These are phyloP conservation scores for Plagodis pulveraria DNA, from an alignment of 2,888 invertebrate genomes.

Conservation along the genomic window DNA sequence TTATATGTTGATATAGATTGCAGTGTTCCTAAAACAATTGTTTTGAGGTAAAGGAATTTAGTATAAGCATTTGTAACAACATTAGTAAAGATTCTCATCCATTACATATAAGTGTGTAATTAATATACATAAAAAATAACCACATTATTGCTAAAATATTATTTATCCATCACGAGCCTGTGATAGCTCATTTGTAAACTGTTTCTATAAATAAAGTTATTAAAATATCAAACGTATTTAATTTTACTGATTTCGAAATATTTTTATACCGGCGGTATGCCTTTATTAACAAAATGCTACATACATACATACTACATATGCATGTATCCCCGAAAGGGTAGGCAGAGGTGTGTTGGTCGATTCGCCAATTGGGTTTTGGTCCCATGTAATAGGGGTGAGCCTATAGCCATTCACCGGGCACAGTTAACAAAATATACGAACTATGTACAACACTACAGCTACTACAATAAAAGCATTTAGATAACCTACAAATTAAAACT, in stretches of 20 bases:
- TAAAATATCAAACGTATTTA: constrained; percentile 34
- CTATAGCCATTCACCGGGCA: too few relatives aligned
- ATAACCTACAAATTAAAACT: too few relatives aligned
- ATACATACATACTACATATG: too few relatives aligned
- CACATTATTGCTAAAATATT: constrained; percentile 3
- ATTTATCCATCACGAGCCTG: constrained; percentile 53
- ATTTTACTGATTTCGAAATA: not conserved
- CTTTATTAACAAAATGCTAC: too few relatives aligned
- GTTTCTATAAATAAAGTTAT: constrained; percentile 70
- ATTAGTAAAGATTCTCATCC: constrained; percentile 27
- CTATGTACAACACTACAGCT: too few relatives aligned
- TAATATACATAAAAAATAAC: constrained; percentile 10
- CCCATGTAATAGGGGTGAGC: too few relatives aligned
- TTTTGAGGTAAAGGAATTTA: constrained; percentile 26
- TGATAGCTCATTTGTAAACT: constrained; percentile 78
- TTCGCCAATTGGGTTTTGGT: too few relatives aligned
- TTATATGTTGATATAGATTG: constrained; percentile 13
- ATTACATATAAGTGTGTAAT: constrained; percentile 3
- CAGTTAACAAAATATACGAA: too few relatives aligned
- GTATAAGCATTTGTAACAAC: constrained; percentile 30
- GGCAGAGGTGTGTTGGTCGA: too few relatives aligned
- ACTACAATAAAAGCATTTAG: too few relatives aligned
- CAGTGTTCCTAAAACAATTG: constrained; percentile 23
- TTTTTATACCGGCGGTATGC: too few relatives aligned
- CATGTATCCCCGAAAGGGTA: too few relatives aligned